phyloP scores from a whole-genome alignment of 2,797 vertebrate species.

The Myiothlypis chrysogaster region DNA sequence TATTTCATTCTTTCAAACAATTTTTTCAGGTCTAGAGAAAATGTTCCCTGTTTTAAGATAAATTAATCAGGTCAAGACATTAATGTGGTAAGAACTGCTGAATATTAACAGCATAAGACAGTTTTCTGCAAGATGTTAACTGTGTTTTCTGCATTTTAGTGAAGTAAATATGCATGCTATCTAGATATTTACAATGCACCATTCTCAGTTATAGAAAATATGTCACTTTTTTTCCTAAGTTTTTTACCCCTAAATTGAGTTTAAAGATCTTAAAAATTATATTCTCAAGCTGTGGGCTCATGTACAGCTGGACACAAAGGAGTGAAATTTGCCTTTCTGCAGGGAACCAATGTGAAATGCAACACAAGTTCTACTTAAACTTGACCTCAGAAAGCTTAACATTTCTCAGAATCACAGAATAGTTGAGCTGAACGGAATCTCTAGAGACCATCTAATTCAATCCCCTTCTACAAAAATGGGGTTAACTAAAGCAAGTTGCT shows the following conservation, averaged over 20 bases:
- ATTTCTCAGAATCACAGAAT: background rate
- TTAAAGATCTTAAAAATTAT: background rate
- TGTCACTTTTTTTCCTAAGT: background rate
- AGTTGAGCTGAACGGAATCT: background rate
- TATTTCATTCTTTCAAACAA: background rate
- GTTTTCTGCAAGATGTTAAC: background rate
- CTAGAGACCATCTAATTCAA: background rate
- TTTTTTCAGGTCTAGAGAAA: background rate
- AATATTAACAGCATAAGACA: background rate
- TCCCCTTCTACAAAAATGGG: background rate
- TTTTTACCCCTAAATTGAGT: background rate
- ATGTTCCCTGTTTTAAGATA: background rate
- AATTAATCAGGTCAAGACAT: background rate
- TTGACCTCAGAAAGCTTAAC: background rate
- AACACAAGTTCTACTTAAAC: background rate
- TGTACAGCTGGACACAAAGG: background rate
- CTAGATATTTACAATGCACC: background rate
- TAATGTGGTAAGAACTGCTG: background rate
- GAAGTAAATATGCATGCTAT: background rate
- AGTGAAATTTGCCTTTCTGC: background rate
- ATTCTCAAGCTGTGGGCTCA: background rate
- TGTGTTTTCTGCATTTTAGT: background rate
- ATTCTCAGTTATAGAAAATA: background rate
- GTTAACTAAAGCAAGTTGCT: background rate
- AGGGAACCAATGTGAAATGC: background rate